A percentile compares a stretch with the other conserved stretches of the same genome.
These are phyloP conservation scores for Diachasma alloeum DNA, from an alignment of 1,140 invertebrate genomes.

Conservation along the genomic window DNA sequence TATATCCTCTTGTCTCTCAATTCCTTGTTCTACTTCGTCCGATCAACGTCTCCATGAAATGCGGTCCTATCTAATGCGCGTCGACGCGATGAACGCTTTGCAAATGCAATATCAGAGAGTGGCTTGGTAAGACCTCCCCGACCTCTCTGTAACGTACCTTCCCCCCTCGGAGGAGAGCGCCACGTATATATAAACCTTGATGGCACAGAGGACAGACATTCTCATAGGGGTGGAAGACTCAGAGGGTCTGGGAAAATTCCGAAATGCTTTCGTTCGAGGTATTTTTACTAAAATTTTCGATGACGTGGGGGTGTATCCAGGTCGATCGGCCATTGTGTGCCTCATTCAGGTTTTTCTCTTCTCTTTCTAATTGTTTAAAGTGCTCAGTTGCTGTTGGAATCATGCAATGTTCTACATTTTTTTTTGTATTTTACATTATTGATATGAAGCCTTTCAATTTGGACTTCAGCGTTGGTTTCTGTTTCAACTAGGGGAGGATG, in stretches of 20 bases:
- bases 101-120: conserved; percentile 21
- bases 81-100: conserved; percentile 24
- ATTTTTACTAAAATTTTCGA: background rate
- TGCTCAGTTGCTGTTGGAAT: too few species aligned
- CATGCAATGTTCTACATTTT: too few species aligned
- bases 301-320: too few species aligned
- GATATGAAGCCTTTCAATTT: too few species aligned
- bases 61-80: conserved; percentile 18
- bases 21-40: background rate
- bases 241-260: background rate
- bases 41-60: conserved; percentile 24
- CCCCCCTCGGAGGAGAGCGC: background rate
- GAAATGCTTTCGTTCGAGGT: background rate
- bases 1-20: background rate
- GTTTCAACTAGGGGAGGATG: too few species aligned
- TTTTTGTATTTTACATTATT: too few species aligned
- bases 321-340: too few species aligned
- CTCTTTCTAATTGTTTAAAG: too few species aligned
- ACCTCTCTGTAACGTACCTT: background rate
- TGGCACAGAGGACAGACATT: background rate
- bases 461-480: too few species aligned
- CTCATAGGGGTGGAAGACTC: background rate
- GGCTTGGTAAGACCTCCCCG: background rate
- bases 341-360: too few species aligned
- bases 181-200: background rate